Evolutionary conservation across 1,140 invertebrate genomes (phyloP).

Genomic region (Lithobius niger): DNA sequence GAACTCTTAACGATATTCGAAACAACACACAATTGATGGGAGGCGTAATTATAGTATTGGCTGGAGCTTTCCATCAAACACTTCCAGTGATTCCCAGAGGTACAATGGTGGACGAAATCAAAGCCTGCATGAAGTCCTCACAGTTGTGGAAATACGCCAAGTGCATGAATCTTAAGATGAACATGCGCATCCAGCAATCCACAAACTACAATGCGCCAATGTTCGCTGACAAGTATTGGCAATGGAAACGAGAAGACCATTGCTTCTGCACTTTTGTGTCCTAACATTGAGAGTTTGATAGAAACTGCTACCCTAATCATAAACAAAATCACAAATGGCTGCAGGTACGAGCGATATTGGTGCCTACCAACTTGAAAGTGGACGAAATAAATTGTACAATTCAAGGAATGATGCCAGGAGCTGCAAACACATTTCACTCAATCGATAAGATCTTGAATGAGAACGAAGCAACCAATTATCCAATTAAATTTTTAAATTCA

Average conservation of each 20-base stretch:
- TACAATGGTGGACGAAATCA: slow-evolving; percentile 30
- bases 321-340: slow-evolving; percentile 29
- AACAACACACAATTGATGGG: slow-evolving; percentile 22
- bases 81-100: slow-evolving; percentile 32
- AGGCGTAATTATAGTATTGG: slow-evolving; percentile 27
- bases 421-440: slow-evolving; percentile 26
- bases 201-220: no score
- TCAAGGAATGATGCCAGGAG: slow-evolving; percentile 22
- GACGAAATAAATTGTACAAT: slow-evolving; percentile 21
- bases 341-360: slow-evolving; percentile 12
- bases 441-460: slow-evolving; percentile 26
- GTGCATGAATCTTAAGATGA: slow-evolving; percentile 12
- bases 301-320: no score
- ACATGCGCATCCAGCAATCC: slow-evolving; percentile 19
- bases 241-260: no score
- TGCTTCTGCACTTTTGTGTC: no score
- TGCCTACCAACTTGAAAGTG: slow-evolving; percentile 30
- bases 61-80: slow-evolving; percentile 35
- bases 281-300: no score
- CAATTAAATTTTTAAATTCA: slow-evolving; percentile 24
- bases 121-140: slow-evolving; percentile 26
- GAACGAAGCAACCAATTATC: slow-evolving; percentile 18
- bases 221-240: no score
- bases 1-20: slow-evolving; percentile 24
- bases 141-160: slow-evolving; percentile 23